Evolutionary conservation across 2,797 vertebrate genomes (phyloP), one percentile per base, ranked within the genome.

Genomic region (Fundulus diaphanus): DNA sequence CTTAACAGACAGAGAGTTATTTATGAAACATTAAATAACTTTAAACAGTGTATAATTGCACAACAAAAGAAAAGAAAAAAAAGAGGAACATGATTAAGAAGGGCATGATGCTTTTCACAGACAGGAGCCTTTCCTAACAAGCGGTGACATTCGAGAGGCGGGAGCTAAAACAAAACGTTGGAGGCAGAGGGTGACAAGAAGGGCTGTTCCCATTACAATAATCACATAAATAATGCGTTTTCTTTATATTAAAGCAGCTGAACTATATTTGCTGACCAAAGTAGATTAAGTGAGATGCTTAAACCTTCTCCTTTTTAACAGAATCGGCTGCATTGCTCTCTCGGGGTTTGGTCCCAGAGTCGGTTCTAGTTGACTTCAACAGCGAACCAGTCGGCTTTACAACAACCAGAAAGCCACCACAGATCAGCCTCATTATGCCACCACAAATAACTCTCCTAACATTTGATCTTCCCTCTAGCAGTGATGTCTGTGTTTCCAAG

Each of bases 341-440:
- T 40, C 22, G 40, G 6, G 11, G 20, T 61, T 40, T 40, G 61
- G 35, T 15, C 9, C 12, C 11, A 42, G 12, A 66, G 63, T 16
- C 63, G 42, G 24, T 24, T 13, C 11, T 40, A 7, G 61, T n/a
- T 66, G 37, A 22, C 13, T 37, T n/a, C 37, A 7, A 15, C 63
- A 3, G 35, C 12, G 12, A 44, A 44, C 63, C 37, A 44, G 15
- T 42, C 27, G 63, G 37, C 16, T 66, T 22, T 40, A 12, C 59
- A 22, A 24, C 59, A 63, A 37, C 59, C 59, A 63, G 59, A 65
- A 65, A 40, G 22, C 61, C 33, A 40, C 63, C 63, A 27, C 24
- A 27, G 24, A 40, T 66, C 63, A 66, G 44, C 63, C 63, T 27
- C 63, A 44, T 44, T 66, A 44, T n/a, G 63, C 37, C 63, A 42